Evolutionary conservation across 2,113 vertebrate species (phyloP).

Genomic region (Progne subis): DNA sequence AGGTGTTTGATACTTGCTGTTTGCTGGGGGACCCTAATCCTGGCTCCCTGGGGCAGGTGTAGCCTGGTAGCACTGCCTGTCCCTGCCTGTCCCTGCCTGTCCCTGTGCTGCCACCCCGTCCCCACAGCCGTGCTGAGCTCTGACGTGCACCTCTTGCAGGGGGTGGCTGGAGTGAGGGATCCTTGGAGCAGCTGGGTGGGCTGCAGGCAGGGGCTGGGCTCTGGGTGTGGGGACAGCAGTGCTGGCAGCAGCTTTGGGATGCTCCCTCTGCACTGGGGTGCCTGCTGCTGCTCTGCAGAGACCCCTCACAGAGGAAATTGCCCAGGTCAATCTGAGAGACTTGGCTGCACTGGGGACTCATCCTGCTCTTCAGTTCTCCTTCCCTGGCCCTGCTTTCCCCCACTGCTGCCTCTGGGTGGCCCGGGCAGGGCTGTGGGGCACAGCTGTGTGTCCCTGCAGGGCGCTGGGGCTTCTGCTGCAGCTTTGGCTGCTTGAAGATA

Average conservation of each 20-base stretch:
- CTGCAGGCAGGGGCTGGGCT: neutral
- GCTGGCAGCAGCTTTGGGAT: neutral
- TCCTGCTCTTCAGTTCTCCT: neutral
- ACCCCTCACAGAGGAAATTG: accelerated
- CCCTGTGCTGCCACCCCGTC: neutral
- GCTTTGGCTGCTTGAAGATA: neutral
- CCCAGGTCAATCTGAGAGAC: neutral
- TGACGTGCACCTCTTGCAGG: neutral
- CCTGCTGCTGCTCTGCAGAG: neutral
- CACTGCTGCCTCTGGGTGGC: neutral
- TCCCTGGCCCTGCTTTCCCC: neutral
- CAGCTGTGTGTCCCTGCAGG: neutral
- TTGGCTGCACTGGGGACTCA: neutral
- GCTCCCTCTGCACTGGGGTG: neutral
- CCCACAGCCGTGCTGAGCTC: neutral
- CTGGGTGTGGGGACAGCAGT: accelerated
- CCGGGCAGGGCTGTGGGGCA: neutral
- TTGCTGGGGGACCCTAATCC: neutral
- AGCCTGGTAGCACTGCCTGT: neutral
- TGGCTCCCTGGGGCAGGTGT: neutral
- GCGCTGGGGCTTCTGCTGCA: neutral
- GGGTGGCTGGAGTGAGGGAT: neutral
- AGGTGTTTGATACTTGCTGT: accelerated
- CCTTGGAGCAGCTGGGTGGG: accelerated
- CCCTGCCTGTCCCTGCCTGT: neutral